These are phyloP conservation scores for Melanerpes aurifrons DNA, from an alignment of 2,113 vertebrate genomes.

Conservation along the genomic window DNA sequence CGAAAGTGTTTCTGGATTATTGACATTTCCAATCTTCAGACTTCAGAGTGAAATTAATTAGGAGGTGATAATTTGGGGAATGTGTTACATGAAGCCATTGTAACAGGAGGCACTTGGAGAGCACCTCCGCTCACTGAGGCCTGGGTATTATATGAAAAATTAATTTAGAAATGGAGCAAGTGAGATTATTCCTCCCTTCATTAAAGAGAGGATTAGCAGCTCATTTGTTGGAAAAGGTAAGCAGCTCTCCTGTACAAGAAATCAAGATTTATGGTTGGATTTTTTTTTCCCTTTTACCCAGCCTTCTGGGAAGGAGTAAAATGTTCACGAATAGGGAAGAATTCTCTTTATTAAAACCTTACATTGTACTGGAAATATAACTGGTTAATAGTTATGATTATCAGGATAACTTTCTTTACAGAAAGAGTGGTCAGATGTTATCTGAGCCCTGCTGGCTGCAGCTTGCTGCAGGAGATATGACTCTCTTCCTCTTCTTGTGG, in stretches of 20 bases:
- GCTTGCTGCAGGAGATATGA: not conserved
- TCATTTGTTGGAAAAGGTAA: slow-evolving; percentile 64
- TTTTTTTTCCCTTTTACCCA: not conserved
- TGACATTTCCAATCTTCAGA: slow-evolving; percentile 64
- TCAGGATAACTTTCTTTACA: too few species aligned
- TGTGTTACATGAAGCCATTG: slow-evolving; percentile 44
- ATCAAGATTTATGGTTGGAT: not conserved
- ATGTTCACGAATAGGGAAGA: not conserved
- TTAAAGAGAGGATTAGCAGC: slow-evolving; percentile 80
- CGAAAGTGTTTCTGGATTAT: slow-evolving; percentile 66
- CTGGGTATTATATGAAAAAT: slow-evolving; percentile 53
- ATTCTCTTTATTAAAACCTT: not conserved
- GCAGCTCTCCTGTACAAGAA: slow-evolving; percentile 22
- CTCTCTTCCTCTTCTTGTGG: not conserved
- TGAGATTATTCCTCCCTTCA: slow-evolving; percentile 78
- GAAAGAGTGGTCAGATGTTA: not conserved
- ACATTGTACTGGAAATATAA: not conserved
- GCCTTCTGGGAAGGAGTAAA: not conserved
- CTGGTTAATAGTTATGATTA: too few species aligned
- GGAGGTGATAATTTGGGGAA: slow-evolving; percentile 51
- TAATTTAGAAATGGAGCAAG: slow-evolving; percentile 63
- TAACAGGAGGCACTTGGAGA: not conserved
- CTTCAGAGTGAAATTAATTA: slow-evolving; percentile 65
- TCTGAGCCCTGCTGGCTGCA: not conserved
- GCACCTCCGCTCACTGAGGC: slow-evolving; percentile 24